Percentiles rank a stretch among this genome's conserved stretches.
These are phyloP conservation scores for Drosophila borborema DNA, from an alignment of 2,888 invertebrate species.

Conservation along the genomic window DNA sequence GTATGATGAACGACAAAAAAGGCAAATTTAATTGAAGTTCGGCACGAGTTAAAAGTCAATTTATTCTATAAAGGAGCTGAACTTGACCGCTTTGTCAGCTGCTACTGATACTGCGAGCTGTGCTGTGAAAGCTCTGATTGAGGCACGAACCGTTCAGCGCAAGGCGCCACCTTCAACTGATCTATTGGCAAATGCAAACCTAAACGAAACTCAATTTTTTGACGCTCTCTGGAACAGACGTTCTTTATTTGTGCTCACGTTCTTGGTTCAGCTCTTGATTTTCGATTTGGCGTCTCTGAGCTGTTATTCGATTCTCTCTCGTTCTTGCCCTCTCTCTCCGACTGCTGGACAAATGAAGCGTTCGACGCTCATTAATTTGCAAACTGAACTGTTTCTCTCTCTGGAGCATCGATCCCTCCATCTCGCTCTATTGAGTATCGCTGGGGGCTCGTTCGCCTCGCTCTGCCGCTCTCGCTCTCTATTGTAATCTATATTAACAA, in stretches of 20 bases:
- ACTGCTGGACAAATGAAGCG: constrained; percentile 35
- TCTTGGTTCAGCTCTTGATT: constrained; percentile 13
- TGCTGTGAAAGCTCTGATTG: constrained; percentile 14
- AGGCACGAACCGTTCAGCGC: constrained; percentile 60
- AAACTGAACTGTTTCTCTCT: constrained; percentile 14
- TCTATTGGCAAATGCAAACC: constrained; percentile 33
- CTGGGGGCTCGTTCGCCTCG: constrained; percentile 3
- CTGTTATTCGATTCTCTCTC: neutral
- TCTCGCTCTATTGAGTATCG: neutral
- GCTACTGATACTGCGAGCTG: constrained; percentile 28
- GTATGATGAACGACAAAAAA: neutral
- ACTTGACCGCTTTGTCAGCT: constrained; percentile 76
- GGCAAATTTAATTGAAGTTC: constrained; percentile 13
- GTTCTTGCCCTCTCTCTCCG: neutral
- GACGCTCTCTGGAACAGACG: constrained; percentile 8
- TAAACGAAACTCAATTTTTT: constrained; percentile 1
- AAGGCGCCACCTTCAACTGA: constrained; percentile 71
- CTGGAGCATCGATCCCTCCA: neutral
- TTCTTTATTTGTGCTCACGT: constrained; percentile 1
- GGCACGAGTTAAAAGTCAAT: constrained; percentile 16
- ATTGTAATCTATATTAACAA: neutral
- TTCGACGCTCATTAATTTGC: constrained; percentile 51
- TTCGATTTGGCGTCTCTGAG: neutral
- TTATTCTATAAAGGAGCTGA: constrained; percentile 54
- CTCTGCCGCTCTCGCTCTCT: neutral